phyloP scores from a whole-genome alignment of 2,113 vertebrate genomes.

The Periophthalmodon schlosseri region DNA sequence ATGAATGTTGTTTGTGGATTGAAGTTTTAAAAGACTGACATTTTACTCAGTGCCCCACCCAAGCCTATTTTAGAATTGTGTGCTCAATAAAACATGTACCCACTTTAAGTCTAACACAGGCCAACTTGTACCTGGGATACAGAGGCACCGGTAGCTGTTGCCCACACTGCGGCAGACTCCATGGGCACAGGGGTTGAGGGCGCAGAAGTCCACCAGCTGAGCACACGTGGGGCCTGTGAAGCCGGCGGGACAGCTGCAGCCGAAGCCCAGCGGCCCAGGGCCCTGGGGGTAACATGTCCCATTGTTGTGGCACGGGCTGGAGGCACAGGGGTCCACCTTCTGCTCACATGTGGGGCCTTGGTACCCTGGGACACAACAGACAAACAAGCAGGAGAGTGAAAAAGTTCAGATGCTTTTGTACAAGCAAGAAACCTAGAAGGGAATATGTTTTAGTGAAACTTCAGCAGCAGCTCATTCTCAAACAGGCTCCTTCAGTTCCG shows the following conservation, averaged over 20 bases:
- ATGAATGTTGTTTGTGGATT: not conserved
- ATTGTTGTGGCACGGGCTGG: conserved; percentile 92
- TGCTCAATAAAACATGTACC: too few species aligned
- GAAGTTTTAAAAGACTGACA: not conserved
- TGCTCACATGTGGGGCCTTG: conserved; percentile 87
- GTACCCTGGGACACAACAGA: conserved; percentile 76
- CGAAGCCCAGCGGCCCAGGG: conserved; percentile 75
- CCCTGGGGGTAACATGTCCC: conserved; percentile 85
- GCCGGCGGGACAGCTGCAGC: conserved; percentile 89
- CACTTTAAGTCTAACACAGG: too few species aligned
- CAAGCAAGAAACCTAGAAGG: not conserved
- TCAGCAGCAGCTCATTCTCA: too few species aligned
- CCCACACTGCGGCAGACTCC: conserved; percentile 93
- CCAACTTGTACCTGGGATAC: conserved; percentile 86
- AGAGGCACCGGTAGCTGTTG: conserved; percentile 96
- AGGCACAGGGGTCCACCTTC: conserved; percentile 88
- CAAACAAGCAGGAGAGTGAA: not conserved
- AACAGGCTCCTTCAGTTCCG: too few species aligned
- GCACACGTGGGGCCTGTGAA: conserved; percentile 90
- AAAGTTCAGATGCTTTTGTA: not conserved
- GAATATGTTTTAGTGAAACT: too few species aligned
- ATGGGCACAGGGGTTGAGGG: conserved; percentile 93
- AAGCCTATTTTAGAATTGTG: too few species aligned
- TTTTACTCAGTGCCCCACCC: not conserved
- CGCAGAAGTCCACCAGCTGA: conserved; percentile 95